phyloP scores from a whole-genome alignment of 2,113 vertebrate genomes.

The Laterallus jamaicensis region DNA sequence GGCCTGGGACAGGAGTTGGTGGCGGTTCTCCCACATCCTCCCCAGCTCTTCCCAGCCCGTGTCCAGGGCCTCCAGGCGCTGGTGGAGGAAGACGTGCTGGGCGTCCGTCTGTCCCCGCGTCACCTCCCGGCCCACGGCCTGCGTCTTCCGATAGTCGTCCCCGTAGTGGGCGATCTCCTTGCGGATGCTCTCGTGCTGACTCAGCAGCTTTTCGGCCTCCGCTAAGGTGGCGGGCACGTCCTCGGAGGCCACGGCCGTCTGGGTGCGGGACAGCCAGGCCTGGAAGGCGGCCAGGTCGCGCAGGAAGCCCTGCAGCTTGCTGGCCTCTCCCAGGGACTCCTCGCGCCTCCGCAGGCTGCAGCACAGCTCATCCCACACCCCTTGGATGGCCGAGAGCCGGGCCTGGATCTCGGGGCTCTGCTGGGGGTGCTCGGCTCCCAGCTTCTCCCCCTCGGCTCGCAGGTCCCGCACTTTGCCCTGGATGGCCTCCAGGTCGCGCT shows the following conservation, averaged over 20 bases:
- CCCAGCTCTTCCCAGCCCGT: conserved; percentile 93
- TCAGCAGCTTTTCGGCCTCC: conserved; percentile 86
- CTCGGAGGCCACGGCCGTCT: conserved; percentile 90
- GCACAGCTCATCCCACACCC: conserved; percentile 88
- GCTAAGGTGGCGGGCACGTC: conserved; percentile 87
- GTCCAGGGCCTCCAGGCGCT: conserved; percentile 89
- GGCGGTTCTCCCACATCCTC: conserved; percentile 93
- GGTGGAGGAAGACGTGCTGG: conserved; percentile 88
- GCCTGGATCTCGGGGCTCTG: conserved; percentile 78
- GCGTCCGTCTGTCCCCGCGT: conserved; percentile 88
- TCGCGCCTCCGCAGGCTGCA: conserved; percentile 86
- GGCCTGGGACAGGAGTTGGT: conserved; percentile 87
- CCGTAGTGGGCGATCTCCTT: conserved; percentile 92
- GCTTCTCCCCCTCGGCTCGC: conserved; percentile 79
- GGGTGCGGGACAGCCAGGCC: conserved; percentile 90
- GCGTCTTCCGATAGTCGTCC: conserved; percentile 87
- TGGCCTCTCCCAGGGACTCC: conserved; percentile 90
- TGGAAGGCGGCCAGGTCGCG: conserved; percentile 92
- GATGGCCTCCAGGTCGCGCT: conserved; percentile 92
- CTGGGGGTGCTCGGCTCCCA: conserved; percentile 82
- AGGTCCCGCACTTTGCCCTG: conserved; percentile 87
- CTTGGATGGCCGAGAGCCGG: conserved; percentile 80
- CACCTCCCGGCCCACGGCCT: conserved; percentile 87
- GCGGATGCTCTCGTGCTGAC: conserved; percentile 88
- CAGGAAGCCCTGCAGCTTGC: conserved; percentile 91